Evolutionary conservation across 2,113 vertebrate genomes (phyloP), one percentile per base, ranked within the genome.

Genomic region (Scomber scombrus): DNA sequence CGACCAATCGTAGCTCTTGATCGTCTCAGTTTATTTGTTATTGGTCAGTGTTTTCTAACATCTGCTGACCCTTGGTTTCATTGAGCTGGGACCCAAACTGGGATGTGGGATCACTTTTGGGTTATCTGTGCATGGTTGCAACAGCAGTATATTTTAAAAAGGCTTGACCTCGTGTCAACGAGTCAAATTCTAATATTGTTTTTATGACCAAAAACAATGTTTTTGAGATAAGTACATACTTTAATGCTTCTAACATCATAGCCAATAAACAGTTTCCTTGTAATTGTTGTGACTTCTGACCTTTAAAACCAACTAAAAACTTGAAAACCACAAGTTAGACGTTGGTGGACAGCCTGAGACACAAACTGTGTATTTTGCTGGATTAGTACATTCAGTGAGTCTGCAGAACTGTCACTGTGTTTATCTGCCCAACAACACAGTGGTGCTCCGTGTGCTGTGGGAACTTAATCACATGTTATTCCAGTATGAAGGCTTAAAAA

Each of bases 351-450:
- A 40, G 6, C 9, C 34, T 14, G 43, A 21, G n/a, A 40, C 16
- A 18, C 12, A 43, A 21, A 10, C 16, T 40, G 29, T 61, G 60
- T 51, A 40, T 68, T 60, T 18, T 45, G 64, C 46, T 43, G 26
- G 6, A 7, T 40, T 40, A 40, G 34, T 40, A 40, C 34, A 40
- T 60, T 3, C 3, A 66, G 1, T 31, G 15, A 50, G 40, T 34
- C 16, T 60, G 34, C 34, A 56, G 47, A 71, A 23, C 49, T 69
- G 56, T 56, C 29, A 69, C 11, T 50, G 31, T 67, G 46, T 69
- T 67, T 58, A 50, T 46, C 14, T 0, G 5, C 18, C 15, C 18
- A 21, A 80, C 26, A 75, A n/a, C 14, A 29, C 26, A 26, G 19
- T 11, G 5, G 14, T 34, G 23, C 51, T 19, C 7, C 49, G 49